Conservation (phyloP, 2,113 vertebrate species). For the Gila orcuttii region DNA sequence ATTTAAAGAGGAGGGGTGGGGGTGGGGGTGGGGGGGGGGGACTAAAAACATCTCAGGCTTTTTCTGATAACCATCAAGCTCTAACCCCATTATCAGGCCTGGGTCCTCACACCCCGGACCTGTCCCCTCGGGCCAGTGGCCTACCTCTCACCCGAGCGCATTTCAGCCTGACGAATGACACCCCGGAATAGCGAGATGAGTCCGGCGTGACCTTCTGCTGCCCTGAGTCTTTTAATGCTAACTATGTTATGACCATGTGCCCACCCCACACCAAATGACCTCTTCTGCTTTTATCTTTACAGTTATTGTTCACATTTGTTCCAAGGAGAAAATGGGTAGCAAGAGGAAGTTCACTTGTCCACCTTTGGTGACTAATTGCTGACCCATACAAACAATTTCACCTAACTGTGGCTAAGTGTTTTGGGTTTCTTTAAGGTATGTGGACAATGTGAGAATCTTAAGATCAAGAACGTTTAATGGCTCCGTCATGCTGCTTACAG, state of each 20-base stretch:
- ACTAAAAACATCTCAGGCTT: constrained; percentile 76
- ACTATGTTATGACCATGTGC: constrained; percentile 63
- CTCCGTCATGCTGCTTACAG: constrained; percentile 65
- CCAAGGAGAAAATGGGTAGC: constrained; percentile 66
- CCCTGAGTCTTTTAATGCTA: constrained; percentile 67
- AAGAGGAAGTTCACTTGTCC: constrained; percentile 55
- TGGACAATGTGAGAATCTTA: constrained; percentile 60
- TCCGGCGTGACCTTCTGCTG: constrained; percentile 77
- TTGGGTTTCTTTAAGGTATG: constrained; percentile 24
- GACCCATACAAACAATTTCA: background rate
- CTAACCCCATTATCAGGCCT: constrained; percentile 78
- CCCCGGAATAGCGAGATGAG: constrained; percentile 76
- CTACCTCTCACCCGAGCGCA: constrained; percentile 71
- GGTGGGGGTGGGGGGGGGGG: constrained; percentile 53
- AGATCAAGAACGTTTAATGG: background rate
- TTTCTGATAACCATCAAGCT: constrained; percentile 79
- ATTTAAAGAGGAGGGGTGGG: constrained; percentile 60
- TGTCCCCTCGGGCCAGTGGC: constrained; percentile 75
- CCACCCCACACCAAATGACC: constrained; percentile 51
- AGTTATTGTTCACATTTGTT: constrained; percentile 51
- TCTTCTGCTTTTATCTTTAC: constrained; percentile 59
- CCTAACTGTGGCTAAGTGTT: background rate
- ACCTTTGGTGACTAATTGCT: constrained; percentile 5
- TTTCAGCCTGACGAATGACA: constrained; percentile 79
- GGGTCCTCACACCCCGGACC: constrained; percentile 75